Evolutionary conservation across 2,113 vertebrate species (phyloP), one percentile per base, ranked within the genome.

Genomic region (Galemys pyrenaicus): DNA sequence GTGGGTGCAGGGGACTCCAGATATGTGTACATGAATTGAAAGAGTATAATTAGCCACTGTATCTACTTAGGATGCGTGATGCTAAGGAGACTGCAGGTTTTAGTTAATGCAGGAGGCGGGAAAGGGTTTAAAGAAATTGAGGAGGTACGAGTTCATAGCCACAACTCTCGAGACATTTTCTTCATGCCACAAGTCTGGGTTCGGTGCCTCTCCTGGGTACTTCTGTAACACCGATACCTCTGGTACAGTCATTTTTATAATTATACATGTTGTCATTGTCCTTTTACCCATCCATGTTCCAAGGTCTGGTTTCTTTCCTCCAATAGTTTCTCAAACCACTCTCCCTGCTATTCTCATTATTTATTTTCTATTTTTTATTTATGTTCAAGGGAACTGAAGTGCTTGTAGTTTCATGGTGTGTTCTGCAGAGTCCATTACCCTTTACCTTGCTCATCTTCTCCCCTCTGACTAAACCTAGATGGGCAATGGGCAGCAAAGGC

Each of bases 331-430:
- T 90, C 44, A 94, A 86, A 60, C 17, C 37, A 49, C 37, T 86
- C 8, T 39, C 26, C 16, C 51, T 5, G 54, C 1, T 49, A 16
- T n/a, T 77, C 11, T 75, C 51, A 54, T 54, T 71, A 49, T 19
- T 91, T 81, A 64, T 41, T 92, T 85, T 75, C 39, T 85, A 3
- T 46, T 26, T 9, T 62, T 95, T 86, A 20, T 84, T 92, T 95
- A 12, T 67, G 86, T 35, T 81, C 44, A 70, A 83, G 39, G 44
- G 75, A 65, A 5, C n/a, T 46, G 30, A 75, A 28, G 71, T 87
- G 65, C n/a, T 92, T 62, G 51, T 19, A 58, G 2, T 35, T 80
- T 87, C 32, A 30, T 46, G 44, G 26, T 79, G 5, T 10, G 8
- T 87, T 75, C 15, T n/a, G 24, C 39, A 51, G 16, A 80, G 9